Evolutionary conservation across 2,888 invertebrate genomes (phyloP), one percentile per base, ranked within the genome.

Genomic region (Tinea semifulvella): DNA sequence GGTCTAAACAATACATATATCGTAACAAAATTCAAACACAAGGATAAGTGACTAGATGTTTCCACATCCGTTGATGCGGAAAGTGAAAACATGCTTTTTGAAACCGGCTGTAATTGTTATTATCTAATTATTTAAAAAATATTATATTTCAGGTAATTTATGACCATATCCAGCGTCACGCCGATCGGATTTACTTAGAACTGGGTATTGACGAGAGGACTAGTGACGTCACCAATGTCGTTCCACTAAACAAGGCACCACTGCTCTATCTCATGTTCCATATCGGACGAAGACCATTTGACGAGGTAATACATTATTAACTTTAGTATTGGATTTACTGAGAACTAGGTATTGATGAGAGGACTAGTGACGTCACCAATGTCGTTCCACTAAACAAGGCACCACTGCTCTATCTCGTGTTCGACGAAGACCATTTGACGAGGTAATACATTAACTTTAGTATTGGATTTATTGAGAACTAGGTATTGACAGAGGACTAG

Each of bases 231-330:
- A 48, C 58, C 13, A 69, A 69, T 2, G 56, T 66, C 28, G 55
- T 70, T 46, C 57, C 69, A 1, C 35, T 73, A 45, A 62, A 69
- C 51, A 65, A 67, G 28, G 74, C 83, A 0, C 84, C 87, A 0
- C 68, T 92, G 8, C 67, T 91, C 0, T 87, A 89, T 57, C 85
- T 86, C 5, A 92, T 92, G 91, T 93, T 92, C 58, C 90, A 90
- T 57, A 91, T 92, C 47, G 91, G 90, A 8, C 80, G 86, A 48
- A 75, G 81, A 13, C 85, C 87, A 1, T 92, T 92, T 60, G 92
- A 93, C 70, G 89, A 91, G 84, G 90, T 90, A 13, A 31, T 4
- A n/a, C n/a, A n/a, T n/a, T n/a, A n/a, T n/a, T n/a, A n/a, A n/a
- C n/a, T n/a, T n/a, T n/a, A n/a, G n/a, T n/a, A n/a, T n/a, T n/a